Evolutionary conservation across 1,140 invertebrate species (phyloP).

Genomic region (Musca vetustissima): DNA sequence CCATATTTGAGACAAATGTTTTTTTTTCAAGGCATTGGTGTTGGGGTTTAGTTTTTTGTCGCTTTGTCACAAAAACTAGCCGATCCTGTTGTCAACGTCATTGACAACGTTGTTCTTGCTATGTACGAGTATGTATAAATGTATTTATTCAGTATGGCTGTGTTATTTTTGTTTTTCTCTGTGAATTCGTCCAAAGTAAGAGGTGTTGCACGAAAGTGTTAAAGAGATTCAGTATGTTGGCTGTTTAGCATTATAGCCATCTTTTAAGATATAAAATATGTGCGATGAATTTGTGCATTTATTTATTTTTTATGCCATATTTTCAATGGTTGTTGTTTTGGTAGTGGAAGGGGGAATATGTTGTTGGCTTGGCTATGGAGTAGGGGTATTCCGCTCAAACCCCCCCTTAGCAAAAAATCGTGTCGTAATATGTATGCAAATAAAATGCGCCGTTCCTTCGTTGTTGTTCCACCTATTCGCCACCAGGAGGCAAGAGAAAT

Average conservation of each 20-base stretch:
- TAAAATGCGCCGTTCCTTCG: neutral
- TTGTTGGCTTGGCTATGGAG: too few relatives aligned
- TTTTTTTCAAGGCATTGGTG: neutral
- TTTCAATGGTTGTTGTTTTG: neutral
- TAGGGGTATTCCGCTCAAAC: neutral
- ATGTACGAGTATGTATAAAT: too few relatives aligned
- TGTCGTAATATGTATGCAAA: constrained; percentile 24
- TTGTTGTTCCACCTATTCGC: neutral
- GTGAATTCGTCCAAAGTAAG: too few relatives aligned
- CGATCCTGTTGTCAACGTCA: too few relatives aligned
- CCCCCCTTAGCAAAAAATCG: neutral
- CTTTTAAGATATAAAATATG: constrained; percentile 13
- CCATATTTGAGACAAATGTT: constrained; percentile 47
- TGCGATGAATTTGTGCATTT: constrained; percentile 3
- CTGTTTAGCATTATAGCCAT: constrained; percentile 23
- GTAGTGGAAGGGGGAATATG: too few relatives aligned
- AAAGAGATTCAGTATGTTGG: constrained; percentile 8
- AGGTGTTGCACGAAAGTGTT: constrained; percentile 17
- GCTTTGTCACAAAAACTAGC: too few relatives aligned
- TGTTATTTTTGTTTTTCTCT: too few relatives aligned
- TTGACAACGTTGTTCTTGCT: too few relatives aligned
- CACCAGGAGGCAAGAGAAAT: constrained; percentile 2
- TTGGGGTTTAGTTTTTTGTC: too few relatives aligned
- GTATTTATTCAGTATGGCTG: too few relatives aligned
- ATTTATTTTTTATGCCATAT: constrained; percentile 22